Percentiles rank a stretch among this genome's conserved stretches.
Evolutionary conservation across 2,888 invertebrate species (phyloP).

Genomic region (Lampropteryx suffumata): DNA sequence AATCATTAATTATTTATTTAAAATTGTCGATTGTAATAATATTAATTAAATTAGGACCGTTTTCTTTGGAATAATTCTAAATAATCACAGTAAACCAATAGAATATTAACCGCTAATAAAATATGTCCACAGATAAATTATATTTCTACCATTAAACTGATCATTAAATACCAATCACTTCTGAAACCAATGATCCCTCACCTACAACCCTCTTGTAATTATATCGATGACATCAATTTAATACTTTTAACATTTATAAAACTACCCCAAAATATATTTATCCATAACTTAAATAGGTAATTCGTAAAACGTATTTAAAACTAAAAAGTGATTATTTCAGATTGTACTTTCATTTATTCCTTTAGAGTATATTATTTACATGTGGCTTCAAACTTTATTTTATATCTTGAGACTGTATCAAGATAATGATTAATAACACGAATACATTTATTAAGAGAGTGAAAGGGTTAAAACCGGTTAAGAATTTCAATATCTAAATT

Average conservation of each 20-base stretch:
- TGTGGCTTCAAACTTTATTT: too few relatives aligned
- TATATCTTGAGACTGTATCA: too few relatives aligned
- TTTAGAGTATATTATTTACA: too few relatives aligned
- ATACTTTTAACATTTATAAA: constrained; percentile 17
- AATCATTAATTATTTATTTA: constrained; percentile 2
- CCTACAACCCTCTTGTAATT: constrained; percentile 1
- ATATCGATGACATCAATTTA: not conserved
- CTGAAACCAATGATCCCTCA: constrained; percentile 13
- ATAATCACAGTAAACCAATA: constrained; percentile 24
- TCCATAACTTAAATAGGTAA: not conserved
- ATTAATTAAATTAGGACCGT: constrained; percentile 14
- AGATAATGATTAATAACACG: too few relatives aligned
- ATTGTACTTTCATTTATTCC: too few relatives aligned
- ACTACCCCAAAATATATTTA: constrained; percentile 13
- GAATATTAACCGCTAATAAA: constrained; percentile 10
- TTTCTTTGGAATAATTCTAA: constrained; percentile 19
- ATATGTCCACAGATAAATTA: not conserved
- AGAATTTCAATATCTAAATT: too few relatives aligned
- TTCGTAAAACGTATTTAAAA: too few relatives aligned
- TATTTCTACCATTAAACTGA: not conserved
- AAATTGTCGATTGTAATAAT: constrained; percentile 8
- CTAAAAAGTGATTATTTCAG: too few relatives aligned
- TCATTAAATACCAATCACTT: constrained; percentile 5
- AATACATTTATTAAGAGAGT: too few relatives aligned
- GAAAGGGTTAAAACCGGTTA: too few relatives aligned